Conservation (phyloP, 2,113 vertebrate species). For the Thunnus maccoyii region DNA sequence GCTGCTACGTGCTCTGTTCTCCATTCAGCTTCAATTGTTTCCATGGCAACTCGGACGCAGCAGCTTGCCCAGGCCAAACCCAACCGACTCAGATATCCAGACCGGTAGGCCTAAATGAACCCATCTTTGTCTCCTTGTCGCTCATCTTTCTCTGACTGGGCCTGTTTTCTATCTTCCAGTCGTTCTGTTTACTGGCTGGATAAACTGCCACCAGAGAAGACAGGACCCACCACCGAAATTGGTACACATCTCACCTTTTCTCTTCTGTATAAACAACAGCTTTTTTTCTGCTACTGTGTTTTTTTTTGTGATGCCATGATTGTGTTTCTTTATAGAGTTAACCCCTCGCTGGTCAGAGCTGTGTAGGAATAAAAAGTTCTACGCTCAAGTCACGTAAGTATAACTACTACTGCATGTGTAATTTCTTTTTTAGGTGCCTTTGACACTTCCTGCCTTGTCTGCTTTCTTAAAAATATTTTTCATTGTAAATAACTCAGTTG, state of each 20-base stretch:
- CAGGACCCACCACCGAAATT: conserved; percentile 40
- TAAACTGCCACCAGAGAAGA: conserved; percentile 62
- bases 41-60: conserved; percentile 74
- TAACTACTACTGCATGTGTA: background rate
- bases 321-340: conserved; percentile 60
- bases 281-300: background rate
- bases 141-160: background rate
- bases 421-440: background rate
- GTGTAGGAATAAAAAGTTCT: conserved; percentile 48
- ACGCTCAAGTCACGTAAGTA: conserved; percentile 67
- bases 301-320: background rate
- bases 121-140: no score
- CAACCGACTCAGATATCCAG: conserved; percentile 70
- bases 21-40: conserved; percentile 6
- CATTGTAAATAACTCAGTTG: no score
- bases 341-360: conserved; percentile 71
- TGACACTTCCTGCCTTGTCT: background rate
- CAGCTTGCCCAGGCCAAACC: conserved; percentile 74
- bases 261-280: background rate
- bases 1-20: background rate
- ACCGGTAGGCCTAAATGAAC: conserved; percentile 66
- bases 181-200: conserved; percentile 84
- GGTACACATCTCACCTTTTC: conserved; percentile 41
- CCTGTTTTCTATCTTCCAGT: conserved; percentile 58
- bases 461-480: no score